These are phyloP conservation scores for Heliconius hortense DNA, from an alignment of 2,888 invertebrate genomes.

Conservation along the genomic window DNA sequence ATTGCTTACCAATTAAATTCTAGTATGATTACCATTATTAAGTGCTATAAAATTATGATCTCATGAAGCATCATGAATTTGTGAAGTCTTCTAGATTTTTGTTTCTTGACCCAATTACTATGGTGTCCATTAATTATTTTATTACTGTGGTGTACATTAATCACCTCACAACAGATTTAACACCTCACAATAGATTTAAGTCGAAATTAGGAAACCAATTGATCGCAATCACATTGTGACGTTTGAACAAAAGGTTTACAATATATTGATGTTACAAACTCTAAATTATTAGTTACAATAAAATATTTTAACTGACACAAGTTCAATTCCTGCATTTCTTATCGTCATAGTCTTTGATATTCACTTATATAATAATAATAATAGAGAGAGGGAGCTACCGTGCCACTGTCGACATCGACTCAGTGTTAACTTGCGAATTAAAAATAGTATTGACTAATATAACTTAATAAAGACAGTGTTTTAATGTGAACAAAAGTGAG, in stretches of 20 bases:
- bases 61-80: not conserved
- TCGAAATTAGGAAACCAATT: not conserved
- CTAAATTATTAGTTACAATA: not conserved
- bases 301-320: not conserved
- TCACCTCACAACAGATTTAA: not conserved
- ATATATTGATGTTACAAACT: constrained; percentile 8
- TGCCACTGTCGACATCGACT: too few species aligned
- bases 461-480: too few species aligned
- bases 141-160: not conserved
- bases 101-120: not conserved
- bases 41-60: not conserved
- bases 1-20: constrained; percentile 1
- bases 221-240: not conserved
- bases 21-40: not conserved
- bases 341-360: too few species aligned
- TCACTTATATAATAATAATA: too few species aligned
- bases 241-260: constrained; percentile 5
- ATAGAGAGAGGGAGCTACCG: too few species aligned
- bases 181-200: not conserved
- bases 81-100: not conserved
- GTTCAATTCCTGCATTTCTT: not conserved
- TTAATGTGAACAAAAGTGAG: too few species aligned
- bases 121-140: too few species aligned
- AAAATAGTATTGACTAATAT: too few species aligned
- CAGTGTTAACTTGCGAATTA: too few species aligned